These are phyloP conservation scores for Bathynomus jamesi DNA, from an alignment of 1,140 invertebrate genomes.

Conservation along the genomic window DNA sequence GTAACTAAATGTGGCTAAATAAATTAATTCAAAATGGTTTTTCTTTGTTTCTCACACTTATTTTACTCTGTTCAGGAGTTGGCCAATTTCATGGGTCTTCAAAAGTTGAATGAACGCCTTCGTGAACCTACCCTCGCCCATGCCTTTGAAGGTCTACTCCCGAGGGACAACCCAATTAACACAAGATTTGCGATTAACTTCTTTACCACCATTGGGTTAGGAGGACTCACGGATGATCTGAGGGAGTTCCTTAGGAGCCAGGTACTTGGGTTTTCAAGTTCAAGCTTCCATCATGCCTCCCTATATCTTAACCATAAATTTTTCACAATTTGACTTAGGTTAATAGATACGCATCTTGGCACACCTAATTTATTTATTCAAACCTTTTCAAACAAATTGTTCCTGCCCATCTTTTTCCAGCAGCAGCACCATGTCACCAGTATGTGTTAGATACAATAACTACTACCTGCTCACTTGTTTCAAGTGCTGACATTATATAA, in stretches of 20 bases:
- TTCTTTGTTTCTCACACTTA: too few relatives aligned
- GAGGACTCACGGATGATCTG: slow-evolving; percentile 88
- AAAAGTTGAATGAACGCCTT: slow-evolving; percentile 79
- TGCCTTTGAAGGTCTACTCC: slow-evolving; percentile 88
- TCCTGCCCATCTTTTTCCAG: too few relatives aligned
- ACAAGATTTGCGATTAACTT: slow-evolving; percentile 98
- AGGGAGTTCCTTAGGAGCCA: slow-evolving; percentile 72
- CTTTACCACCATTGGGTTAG: slow-evolving; percentile 96
- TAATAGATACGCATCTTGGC: background rate
- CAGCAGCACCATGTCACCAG: too few relatives aligned
- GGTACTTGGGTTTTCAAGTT: slow-evolving; percentile 3
- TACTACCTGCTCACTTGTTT: too few relatives aligned
- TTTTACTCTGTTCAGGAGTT: slow-evolving; percentile 61
- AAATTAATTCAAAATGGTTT: too few relatives aligned
- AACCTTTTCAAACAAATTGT: too few relatives aligned
- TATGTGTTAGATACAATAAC: too few relatives aligned
- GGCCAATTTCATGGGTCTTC: slow-evolving; percentile 89
- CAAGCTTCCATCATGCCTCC: background rate
- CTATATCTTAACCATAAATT: background rate
- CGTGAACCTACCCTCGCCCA: slow-evolving; percentile 78
- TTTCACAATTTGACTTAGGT: background rate
- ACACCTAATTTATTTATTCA: background rate
- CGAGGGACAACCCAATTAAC: slow-evolving; percentile 89
- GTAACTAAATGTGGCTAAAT: too few relatives aligned
- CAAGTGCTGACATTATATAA: too few relatives aligned